A percentile compares a stretch with the other conserved stretches of the same genome.
Evolutionary conservation across 2,797 vertebrate species (phyloP).

Genomic region (Brachyrhaphis roseni): DNA sequence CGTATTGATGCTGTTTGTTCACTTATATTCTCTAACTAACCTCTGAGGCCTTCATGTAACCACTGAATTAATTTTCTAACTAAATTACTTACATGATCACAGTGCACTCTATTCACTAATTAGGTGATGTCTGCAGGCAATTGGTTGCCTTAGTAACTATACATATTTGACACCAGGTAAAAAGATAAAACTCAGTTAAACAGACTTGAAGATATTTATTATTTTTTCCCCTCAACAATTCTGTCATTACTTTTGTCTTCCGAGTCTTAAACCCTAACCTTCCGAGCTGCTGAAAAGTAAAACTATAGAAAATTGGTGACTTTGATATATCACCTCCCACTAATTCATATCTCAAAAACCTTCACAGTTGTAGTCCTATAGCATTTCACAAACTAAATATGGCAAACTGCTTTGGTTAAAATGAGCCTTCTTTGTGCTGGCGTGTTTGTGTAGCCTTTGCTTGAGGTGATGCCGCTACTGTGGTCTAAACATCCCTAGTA

Average conservation of each 20-base stretch:
- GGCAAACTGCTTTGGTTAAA: conserved; percentile 5
- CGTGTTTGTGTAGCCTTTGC: conserved; percentile 46
- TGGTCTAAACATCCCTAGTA: conserved; percentile 66
- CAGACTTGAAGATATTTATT: neutral
- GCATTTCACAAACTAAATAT: conserved; percentile 11
- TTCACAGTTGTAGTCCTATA: neutral
- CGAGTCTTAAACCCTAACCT: neutral
- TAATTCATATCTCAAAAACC: conserved; percentile 9
- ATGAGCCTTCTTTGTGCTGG: conserved; percentile 19
- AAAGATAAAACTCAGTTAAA: neutral
- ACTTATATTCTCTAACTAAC: neutral
- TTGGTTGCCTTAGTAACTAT: neutral
- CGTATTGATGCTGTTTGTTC: neutral
- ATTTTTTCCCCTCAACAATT: neutral
- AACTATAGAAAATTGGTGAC: neutral
- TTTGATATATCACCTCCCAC: neutral
- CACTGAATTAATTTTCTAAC: neutral
- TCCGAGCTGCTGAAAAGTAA: neutral
- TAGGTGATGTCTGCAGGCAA: neutral
- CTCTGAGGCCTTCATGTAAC: neutral
- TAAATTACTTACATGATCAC: neutral
- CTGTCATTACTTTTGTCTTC: neutral
- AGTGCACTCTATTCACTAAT: neutral
- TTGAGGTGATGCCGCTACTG: conserved; percentile 63
- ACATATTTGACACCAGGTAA: neutral